Percentiles rank a stretch among this genome's conserved stretches.
These are phyloP conservation scores for Toxotes chatareus DNA, from an alignment of 2,113 vertebrate genomes.

Conservation along the genomic window DNA sequence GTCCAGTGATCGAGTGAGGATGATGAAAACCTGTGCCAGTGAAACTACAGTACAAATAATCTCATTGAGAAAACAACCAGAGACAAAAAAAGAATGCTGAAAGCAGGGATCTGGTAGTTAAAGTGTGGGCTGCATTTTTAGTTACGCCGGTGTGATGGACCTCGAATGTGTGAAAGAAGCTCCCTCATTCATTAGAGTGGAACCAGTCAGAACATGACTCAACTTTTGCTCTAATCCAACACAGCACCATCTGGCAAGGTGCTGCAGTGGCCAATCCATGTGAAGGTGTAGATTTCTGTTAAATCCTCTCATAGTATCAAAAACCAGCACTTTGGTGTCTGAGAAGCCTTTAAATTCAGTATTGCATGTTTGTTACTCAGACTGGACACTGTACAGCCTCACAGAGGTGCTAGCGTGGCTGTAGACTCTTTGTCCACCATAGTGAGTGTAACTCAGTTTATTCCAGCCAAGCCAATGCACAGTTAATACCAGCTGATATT, in stretches of 20 bases:
- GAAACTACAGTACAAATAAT: neutral
- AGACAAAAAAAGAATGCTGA: neutral
- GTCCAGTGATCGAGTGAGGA: neutral
- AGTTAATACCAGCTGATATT: constrained; percentile 82
- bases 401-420: neutral
- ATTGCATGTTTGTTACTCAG: neutral
- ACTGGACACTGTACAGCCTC: neutral
- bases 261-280: no score
- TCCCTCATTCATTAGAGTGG: neutral
- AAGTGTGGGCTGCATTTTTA: neutral
- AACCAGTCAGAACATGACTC: no score
- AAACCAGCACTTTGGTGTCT: no score
- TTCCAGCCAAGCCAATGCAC: constrained; percentile 63
- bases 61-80: neutral
- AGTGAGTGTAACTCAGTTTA: constrained; percentile 62
- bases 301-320: no score
- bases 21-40: neutral
- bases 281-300: no score
- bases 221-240: no score
- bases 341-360: no score
- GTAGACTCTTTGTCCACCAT: neutral
- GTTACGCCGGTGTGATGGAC: no score
- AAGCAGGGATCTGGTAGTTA: neutral
- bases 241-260: no score
- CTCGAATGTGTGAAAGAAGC: no score